A percentile compares a stretch with the other conserved stretches of the same genome.
Conservation (phyloP, 2,797 vertebrate genomes). For the Adrianichthys oophorus region DNA sequence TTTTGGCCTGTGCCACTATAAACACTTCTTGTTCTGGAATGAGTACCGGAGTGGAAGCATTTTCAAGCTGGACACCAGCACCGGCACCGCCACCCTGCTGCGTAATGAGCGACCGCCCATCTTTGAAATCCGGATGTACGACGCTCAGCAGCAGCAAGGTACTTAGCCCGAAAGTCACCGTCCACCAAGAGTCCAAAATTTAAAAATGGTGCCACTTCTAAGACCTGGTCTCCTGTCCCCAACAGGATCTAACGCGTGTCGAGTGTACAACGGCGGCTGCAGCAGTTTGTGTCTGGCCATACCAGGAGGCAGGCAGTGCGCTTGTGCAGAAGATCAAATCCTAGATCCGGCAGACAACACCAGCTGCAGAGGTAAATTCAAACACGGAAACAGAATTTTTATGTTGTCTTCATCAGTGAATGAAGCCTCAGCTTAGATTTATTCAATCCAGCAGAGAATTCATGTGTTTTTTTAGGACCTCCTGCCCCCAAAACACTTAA, state of each 20-base stretch:
- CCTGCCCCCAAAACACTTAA: no score
- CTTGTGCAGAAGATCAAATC: conserved; percentile 94
- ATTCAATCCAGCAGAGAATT: no score
- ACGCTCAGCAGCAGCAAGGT: conserved; percentile 97
- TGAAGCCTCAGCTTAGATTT: no score
- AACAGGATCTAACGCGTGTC: conserved; percentile 90
- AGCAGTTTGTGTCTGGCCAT: conserved; percentile 93
- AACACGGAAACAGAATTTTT: background rate
- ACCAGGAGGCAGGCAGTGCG: conserved; percentile 86
- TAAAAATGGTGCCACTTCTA: background rate
- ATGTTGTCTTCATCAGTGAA: background rate
- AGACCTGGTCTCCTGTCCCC: conserved; percentile 9
- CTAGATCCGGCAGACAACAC: conserved; percentile 82
- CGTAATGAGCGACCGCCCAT: conserved; percentile 93
- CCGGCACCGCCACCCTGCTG: conserved; percentile 83
- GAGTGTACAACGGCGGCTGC: conserved; percentile 92
- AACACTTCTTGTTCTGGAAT: conserved; percentile 95
- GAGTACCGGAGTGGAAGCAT: conserved; percentile 96
- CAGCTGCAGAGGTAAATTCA: conserved; percentile 87
- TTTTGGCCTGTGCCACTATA: conserved; percentile 95
- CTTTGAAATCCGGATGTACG: conserved; percentile 97
- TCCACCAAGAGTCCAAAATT: background rate
- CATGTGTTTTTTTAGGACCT: no score
- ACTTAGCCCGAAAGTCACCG: background rate
- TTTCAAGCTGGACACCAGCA: conserved; percentile 88